Evolutionary conservation across 1,140 invertebrate species (phyloP).

Genomic region (Danaus plexippus): DNA sequence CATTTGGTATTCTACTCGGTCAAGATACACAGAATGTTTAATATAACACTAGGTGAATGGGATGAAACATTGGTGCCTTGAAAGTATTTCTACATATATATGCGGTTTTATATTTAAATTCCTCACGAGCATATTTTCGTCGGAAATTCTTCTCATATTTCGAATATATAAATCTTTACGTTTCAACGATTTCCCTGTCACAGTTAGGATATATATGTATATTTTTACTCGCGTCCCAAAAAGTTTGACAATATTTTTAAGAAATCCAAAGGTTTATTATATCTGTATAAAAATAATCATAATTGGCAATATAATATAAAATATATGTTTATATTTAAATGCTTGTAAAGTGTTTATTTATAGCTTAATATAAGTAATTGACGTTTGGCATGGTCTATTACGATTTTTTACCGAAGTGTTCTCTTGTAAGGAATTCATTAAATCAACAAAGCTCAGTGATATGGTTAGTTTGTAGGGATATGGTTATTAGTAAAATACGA

Average conservation of each 20-base stretch:
- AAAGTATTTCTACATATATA: too few species aligned
- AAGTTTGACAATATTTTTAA: too few species aligned
- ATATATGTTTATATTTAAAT: conserved; percentile 21
- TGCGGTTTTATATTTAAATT: too few species aligned
- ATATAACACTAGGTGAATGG: neutral
- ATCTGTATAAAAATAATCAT: conserved; percentile 18
- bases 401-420: conserved; percentile 14
- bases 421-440: conserved; percentile 8
- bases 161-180: neutral
- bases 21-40: conserved; percentile 14
- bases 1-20: conserved; percentile 23
- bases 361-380: conserved; percentile 52
- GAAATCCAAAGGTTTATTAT: too few species aligned
- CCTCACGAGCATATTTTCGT: too few species aligned
- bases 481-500: conserved; percentile 17
- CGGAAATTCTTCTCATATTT: neutral
- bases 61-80: too few species aligned
- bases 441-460: conserved; percentile 8
- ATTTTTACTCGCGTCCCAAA: too few species aligned
- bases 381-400: conserved; percentile 52
- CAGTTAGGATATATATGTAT: neutral
- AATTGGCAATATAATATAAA: conserved; percentile 26
- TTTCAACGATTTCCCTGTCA: neutral
- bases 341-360: conserved; percentile 23
- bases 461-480: conserved; percentile 29